Conservation (phyloP, 2,113 vertebrate species). For the Lophochroa leadbeateri region DNA sequence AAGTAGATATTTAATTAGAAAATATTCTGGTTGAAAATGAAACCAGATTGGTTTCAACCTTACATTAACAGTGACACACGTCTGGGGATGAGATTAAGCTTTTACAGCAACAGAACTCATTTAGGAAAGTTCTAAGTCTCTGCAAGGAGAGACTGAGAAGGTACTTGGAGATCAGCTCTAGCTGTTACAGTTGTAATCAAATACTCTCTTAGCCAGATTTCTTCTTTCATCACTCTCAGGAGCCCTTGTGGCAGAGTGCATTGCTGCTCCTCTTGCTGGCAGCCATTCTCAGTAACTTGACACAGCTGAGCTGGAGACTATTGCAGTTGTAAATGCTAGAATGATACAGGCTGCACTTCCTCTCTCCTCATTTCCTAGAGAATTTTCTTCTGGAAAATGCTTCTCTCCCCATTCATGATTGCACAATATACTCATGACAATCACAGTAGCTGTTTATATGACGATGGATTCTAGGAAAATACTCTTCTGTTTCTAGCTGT, state of each 20-base stretch:
- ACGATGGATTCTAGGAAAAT: conserved; percentile 33
- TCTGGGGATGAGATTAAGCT: neutral
- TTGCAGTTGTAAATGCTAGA: conserved; percentile 11
- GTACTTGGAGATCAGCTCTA: conserved; percentile 6
- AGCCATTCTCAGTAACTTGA: conserved; percentile 25
- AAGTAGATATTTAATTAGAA: neutral
- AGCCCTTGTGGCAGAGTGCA: neutral
- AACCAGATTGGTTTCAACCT: neutral
- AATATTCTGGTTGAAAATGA: neutral
- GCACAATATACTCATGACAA: neutral
- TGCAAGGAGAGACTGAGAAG: neutral
- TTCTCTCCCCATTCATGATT: neutral
- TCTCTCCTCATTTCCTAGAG: neutral
- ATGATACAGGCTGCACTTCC: neutral
- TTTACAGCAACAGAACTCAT: neutral
- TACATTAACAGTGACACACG: neutral
- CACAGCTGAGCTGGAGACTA: conserved; percentile 15
- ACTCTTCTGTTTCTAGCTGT: neutral
- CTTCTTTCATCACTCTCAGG: conserved; percentile 51
- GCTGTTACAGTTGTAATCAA: conserved; percentile 34
- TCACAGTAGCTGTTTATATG: neutral
- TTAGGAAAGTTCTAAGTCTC: neutral
- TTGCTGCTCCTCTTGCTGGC: conserved; percentile 28
- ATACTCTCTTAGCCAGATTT: conserved; percentile 45
- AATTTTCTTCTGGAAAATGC: neutral